These are phyloP conservation scores for Cynodonichthys magdalenae DNA, from an alignment of 2,797 vertebrate genomes.

Conservation along the genomic window DNA sequence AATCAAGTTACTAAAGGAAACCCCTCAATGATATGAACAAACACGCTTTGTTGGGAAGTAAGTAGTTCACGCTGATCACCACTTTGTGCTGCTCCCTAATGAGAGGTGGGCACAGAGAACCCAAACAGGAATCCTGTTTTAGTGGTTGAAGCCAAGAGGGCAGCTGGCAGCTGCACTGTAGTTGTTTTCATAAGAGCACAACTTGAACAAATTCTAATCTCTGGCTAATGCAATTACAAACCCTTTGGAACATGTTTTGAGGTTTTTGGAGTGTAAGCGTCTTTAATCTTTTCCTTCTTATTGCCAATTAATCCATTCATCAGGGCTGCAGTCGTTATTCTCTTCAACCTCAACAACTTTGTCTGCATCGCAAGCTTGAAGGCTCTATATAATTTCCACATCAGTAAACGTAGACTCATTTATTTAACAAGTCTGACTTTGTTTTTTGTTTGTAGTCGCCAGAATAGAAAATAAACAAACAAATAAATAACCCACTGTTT, in stretches of 20 bases:
- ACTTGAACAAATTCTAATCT: constrained; percentile 31
- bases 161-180: constrained; percentile 23
- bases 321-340: constrained; percentile 43
- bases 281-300: constrained; percentile 54
- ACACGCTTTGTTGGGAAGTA: constrained; percentile 33
- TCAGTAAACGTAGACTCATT: neutral
- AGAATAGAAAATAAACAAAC: constrained; percentile 2
- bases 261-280: constrained; percentile 53
- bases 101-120: constrained; percentile 28
- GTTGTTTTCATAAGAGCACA: constrained; percentile 35
- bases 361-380: constrained; percentile 3
- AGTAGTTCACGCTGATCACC: constrained; percentile 28
- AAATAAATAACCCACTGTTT: constrained; percentile 21
- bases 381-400: neutral
- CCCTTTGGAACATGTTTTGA: constrained; percentile 51
- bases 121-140: constrained; percentile 47
- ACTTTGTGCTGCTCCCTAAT: constrained; percentile 22
- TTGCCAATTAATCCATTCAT: constrained; percentile 61
- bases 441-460: constrained; percentile 15
- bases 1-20: constrained; percentile 44
- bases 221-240: constrained; percentile 27
- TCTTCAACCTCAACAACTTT: constrained; percentile 8
- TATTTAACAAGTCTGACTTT: constrained; percentile 11
- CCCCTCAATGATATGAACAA: constrained; percentile 31
- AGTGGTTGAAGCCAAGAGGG: constrained; percentile 38